Evolutionary conservation across 2,888 invertebrate genomes (phyloP).

Genomic region (Phyllotreta striolata): DNA sequence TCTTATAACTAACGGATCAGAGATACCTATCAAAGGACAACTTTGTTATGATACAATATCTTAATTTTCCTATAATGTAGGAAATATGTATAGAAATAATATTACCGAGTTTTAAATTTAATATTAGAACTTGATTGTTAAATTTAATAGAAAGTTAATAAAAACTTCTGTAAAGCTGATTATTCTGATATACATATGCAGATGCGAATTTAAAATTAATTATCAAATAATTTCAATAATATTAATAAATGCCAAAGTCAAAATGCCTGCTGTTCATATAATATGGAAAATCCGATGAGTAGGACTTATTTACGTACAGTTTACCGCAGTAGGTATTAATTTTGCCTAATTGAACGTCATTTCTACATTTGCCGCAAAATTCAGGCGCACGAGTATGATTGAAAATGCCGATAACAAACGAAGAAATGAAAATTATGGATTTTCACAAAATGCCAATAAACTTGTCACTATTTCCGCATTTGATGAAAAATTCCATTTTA

Average conservation of each 20-base stretch:
- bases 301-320: neutral
- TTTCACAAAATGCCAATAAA: too few relatives aligned
- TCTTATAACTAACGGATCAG: too few relatives aligned
- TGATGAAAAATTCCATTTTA: too few relatives aligned
- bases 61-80: too few relatives aligned
- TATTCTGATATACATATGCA: neutral
- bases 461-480: too few relatives aligned
- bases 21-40: too few relatives aligned
- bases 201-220: neutral
- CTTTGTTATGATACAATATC: too few relatives aligned
- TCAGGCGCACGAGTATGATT: neutral
- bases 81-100: too few relatives aligned
- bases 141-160: neutral
- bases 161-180: slow-evolving; percentile 1
- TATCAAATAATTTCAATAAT: slow-evolving; percentile 2
- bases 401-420: slow-evolving; percentile 4
- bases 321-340: slow-evolving; percentile 13
- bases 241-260: slow-evolving; percentile 4
- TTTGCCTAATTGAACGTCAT: slow-evolving; percentile 20
- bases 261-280: slow-evolving; percentile 16
- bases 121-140: too few relatives aligned
- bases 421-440: neutral
- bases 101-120: too few relatives aligned
- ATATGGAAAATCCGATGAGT: slow-evolving; percentile 16
- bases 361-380: slow-evolving; percentile 13